phyloP scores from a whole-genome alignment of 2,113 vertebrate genomes.

The Sorex fumeus region DNA sequence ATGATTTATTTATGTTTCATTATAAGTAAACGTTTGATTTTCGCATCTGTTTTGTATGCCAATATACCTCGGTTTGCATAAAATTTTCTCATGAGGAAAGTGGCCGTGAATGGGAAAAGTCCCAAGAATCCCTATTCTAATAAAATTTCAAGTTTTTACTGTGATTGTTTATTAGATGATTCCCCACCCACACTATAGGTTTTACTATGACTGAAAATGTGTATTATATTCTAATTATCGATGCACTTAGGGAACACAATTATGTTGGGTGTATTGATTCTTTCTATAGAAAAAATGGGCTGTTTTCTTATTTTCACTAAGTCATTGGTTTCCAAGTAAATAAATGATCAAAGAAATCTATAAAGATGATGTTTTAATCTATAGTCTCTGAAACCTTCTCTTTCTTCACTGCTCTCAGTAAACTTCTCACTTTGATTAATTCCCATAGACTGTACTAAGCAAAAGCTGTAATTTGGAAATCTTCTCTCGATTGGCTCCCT shows the following conservation, averaged over 20 bases:
- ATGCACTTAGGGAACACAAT: neutral
- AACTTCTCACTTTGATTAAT: neutral
- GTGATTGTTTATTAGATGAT: neutral
- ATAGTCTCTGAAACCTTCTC: neutral
- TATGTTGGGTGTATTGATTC: neutral
- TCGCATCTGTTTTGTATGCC: no score
- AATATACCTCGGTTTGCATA: no score
- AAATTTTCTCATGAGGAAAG: no score
- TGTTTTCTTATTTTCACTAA: neutral
- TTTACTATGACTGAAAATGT: conserved; percentile 18
- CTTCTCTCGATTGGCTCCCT: neutral
- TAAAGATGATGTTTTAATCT: conserved; percentile 14
- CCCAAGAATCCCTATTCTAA: no score
- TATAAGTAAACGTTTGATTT: no score
- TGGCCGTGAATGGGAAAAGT: no score
- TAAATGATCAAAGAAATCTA: neutral
- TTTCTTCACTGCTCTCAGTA: neutral
- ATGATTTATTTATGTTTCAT: no score
- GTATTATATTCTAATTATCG: neutral
- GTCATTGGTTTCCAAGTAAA: conserved; percentile 16
- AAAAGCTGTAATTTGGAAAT: neutral
- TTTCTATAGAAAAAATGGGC: neutral
- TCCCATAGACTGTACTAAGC: neutral
- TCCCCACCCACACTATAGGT: neutral
- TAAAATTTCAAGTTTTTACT: neutral